Conservation (phyloP, 2,888 invertebrate genomes). For the Chorisops tibialis region DNA sequence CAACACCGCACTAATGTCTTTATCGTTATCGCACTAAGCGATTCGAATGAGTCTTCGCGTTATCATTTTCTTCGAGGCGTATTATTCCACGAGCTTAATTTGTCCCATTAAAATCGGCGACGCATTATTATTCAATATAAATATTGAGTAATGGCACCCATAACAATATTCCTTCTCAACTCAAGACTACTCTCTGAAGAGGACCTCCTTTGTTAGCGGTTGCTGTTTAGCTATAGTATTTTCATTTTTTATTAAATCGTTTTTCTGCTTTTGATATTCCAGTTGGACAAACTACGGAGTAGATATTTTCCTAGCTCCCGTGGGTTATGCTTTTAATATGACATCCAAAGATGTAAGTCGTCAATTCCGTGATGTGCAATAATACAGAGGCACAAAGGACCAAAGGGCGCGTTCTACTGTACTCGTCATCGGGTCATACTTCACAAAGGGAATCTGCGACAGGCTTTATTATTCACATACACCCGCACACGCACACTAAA, state of each 20-base stretch:
- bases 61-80: slow-evolving; percentile 3
- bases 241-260: background rate
- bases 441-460: slow-evolving; percentile 15
- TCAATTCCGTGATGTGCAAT: background rate
- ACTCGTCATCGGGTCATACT: slow-evolving; percentile 14
- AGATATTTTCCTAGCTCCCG: too few relatives aligned
- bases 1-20: background rate
- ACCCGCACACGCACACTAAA: slow-evolving; percentile 20
- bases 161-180: background rate
- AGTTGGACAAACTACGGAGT: background rate
- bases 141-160: background rate
- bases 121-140: slow-evolving; percentile 18
- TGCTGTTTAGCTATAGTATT: too few relatives aligned
- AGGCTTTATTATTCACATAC: slow-evolving; percentile 8
- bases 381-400: slow-evolving; percentile 2
- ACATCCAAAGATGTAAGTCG: background rate
- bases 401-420: slow-evolving; percentile 8
- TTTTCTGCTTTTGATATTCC: background rate
- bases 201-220: too few relatives aligned
- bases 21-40: background rate
- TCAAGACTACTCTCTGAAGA: background rate
- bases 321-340: background rate
- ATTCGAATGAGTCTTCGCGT: background rate
- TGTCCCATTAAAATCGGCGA: slow-evolving; percentile 9
- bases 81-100: background rate